Base-by-base conservation (phyloP, 2,113 vertebrate species). In the Tautogolabrus adspersus region DNA sequence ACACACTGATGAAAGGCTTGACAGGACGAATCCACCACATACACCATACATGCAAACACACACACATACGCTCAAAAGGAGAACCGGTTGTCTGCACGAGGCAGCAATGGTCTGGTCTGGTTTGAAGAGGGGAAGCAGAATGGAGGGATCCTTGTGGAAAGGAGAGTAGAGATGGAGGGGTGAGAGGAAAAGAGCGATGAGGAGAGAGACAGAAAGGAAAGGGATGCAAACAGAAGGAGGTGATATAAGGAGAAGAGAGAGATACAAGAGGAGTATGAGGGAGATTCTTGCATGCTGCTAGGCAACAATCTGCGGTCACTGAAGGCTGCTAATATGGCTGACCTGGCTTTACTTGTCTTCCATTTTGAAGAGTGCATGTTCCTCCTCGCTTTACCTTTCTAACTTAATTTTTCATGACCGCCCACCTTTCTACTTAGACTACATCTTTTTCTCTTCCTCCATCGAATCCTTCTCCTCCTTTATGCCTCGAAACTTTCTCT, bases 281-380 rank as follows among this genome's bases (percentile, higher is more conserved):
- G 40, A 60, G 46, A 69, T 56, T 72, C 61, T 58, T 73, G 58
- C 70, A 73, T 65, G 79, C 83, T 89, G 84, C 82, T 81, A 89
- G 82, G 78, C 85, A 87, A 89, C 84, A 77, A 86, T 86, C 61
- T 66, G 26, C 65, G 83, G 82, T 84, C 82, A 88, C 55, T 79
- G 74, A 72, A 72, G 66, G 59, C 77, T 87, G 81, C 76, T 83
- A 65, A 83, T 87, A 85, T 72, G 84, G 82, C 85, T 89, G 87
- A 90, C 84, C 84, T 79, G 84, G 68, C 81, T 84, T 66, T 67
- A 76, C 69, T 42, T 42, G 66, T 79, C 78, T 82, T 83, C 81
- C 85, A 85, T 89, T 86, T 81, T 74, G 58, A 46, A 81, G 56
- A 66, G 70, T 61, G 56, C 30, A n/a, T n/a, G n/a, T n/a, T 74